A percentile compares a stretch with the other conserved stretches of the same genome.
These are phyloP conservation scores for Hylaeus anthracinus DNA, from an alignment of 1,140 invertebrate species.

Conservation along the genomic window DNA sequence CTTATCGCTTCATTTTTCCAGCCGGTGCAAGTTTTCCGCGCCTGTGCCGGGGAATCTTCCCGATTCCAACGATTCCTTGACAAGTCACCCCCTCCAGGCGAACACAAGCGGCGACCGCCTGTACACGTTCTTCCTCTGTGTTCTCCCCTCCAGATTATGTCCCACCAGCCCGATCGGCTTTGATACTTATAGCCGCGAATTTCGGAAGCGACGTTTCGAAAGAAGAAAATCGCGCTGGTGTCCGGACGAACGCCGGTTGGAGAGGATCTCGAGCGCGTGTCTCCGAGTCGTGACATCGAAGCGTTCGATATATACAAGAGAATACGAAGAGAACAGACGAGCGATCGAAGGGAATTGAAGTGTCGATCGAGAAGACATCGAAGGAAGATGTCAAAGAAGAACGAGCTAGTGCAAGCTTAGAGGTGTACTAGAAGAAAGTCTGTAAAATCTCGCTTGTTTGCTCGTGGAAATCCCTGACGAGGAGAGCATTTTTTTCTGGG, in stretches of 20 bases:
- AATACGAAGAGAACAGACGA: neutral
- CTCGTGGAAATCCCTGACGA: no score
- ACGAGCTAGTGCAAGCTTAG: neutral
- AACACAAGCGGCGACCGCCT: neutral
- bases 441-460: neutral
- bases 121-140: neutral
- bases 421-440: neutral
- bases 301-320: no score
- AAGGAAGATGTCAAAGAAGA: conserved; percentile 5
- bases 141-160: conserved; percentile 22
- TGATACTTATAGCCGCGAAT: conserved; percentile 31
- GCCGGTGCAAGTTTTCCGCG: no score
- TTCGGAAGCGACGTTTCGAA: conserved; percentile 30
- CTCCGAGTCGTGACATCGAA: neutral
- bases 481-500: no score
- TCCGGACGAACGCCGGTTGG: neutral
- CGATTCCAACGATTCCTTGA: neutral
- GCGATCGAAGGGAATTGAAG: neutral
- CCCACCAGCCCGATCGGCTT: conserved; percentile 18
- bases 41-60: neutral
- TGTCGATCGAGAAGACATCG: neutral
- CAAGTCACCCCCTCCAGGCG: neutral
- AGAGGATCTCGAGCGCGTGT: neutral
- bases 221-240: conserved; percentile 6
- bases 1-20: no score